phyloP scores from a whole-genome alignment of 2,888 invertebrate species.

The Imbricaverruca yamaguchii region DNA sequence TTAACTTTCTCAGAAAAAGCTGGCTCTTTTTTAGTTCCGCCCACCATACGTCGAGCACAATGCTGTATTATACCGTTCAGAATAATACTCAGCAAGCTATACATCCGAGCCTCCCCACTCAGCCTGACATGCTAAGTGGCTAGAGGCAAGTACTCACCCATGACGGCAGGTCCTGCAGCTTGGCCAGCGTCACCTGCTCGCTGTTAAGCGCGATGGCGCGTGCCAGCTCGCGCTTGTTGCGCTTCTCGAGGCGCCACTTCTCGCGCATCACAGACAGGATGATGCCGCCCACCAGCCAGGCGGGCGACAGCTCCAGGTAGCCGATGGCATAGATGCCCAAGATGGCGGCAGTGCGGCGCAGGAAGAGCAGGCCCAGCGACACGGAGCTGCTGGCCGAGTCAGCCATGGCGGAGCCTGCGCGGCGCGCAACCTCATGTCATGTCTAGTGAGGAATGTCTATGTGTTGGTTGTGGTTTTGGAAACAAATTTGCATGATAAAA shows the following conservation, averaged over 20 bases:
- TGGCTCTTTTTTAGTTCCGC: no score
- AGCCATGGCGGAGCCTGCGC: no score
- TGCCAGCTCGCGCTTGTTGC: conserved; percentile 62
- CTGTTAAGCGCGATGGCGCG: conserved; percentile 67
- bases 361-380: background rate
- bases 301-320: conserved; percentile 57
- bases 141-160: conserved; percentile 59
- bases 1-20: no score
- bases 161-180: conserved; percentile 82
- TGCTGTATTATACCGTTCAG: no score
- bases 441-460: no score
- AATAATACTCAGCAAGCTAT: no score
- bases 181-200: conserved; percentile 76
- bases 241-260: conserved; percentile 66
- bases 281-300: conserved; percentile 78
- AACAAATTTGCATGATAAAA: no score
- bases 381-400: background rate
- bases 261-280: conserved; percentile 69
- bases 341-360: conserved; percentile 7
- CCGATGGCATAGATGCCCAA: conserved; percentile 35
- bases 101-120: no score
- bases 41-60: no score
- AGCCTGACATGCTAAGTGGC: no score
- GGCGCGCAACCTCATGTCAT: no score
- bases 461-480: no score